A percentile compares a stretch with the other conserved stretches of the same genome.
Conservation (phyloP, 2,113 vertebrate genomes). For the Dendrocopos noguchii region DNA sequence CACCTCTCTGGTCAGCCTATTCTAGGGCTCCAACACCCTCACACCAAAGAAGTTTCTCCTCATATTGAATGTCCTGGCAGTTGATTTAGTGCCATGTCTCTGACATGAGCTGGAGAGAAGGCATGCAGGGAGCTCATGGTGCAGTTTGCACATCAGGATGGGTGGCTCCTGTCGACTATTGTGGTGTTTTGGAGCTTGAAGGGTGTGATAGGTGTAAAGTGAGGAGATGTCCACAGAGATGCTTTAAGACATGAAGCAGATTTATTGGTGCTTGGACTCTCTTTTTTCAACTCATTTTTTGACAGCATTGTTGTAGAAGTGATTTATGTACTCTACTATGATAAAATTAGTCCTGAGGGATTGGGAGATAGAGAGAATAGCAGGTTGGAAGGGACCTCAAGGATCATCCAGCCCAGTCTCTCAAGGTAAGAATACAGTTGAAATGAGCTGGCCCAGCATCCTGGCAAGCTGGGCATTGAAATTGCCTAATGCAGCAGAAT, state of each 20-base stretch:
- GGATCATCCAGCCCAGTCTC: too few relatives aligned
- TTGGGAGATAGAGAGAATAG: too few relatives aligned
- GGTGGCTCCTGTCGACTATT: not conserved
- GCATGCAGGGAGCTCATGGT: accelerated
- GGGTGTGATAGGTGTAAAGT: not conserved
- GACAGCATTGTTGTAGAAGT: not conserved
- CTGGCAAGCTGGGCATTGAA: too few relatives aligned
- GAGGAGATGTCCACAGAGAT: not conserved
- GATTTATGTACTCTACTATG: not conserved
- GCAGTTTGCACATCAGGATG: not conserved
- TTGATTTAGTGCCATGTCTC: not conserved
- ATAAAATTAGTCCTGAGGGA: not conserved
- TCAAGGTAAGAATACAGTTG: too few relatives aligned
- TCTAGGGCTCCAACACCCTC: too few relatives aligned
- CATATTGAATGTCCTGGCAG: not conserved
- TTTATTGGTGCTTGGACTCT: not conserved
- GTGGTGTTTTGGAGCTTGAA: not conserved
- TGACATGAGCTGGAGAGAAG: not conserved
- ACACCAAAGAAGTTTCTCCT: too few relatives aligned
- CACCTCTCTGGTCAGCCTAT: too few relatives aligned
- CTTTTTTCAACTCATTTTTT: not conserved
- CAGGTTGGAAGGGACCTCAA: too few relatives aligned
- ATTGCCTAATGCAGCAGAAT: too few relatives aligned
- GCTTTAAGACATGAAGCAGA: not conserved
- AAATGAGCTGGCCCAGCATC: too few relatives aligned